Percentiles rank a stretch among this genome's conserved stretches.
Conservation (phyloP, 2,888 invertebrate genomes). For the Dione vanillae region DNA sequence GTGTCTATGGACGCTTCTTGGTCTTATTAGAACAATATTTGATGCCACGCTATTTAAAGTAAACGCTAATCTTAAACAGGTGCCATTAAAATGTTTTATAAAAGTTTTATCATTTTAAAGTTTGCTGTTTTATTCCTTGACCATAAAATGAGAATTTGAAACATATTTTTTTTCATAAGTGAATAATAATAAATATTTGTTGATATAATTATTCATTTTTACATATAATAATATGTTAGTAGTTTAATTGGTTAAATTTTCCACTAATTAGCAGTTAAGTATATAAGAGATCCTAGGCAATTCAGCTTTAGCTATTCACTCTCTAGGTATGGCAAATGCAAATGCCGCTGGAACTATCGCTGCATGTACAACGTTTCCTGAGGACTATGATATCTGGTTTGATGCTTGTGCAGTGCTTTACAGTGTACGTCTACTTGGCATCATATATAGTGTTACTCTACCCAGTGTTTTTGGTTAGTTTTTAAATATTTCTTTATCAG, state of each 20-base stretch:
- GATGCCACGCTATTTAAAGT: constrained; percentile 83
- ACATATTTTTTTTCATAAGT: too few species aligned
- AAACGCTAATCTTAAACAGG: constrained; percentile 81
- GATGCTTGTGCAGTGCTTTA: constrained; percentile 82
- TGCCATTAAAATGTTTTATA: constrained; percentile 45
- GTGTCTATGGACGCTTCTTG: constrained; percentile 79
- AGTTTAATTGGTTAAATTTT: too few species aligned
- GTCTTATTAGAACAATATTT: constrained; percentile 78
- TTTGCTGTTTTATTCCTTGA: too few species aligned
- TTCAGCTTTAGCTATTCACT: not conserved
- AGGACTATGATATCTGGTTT: constrained; percentile 80
- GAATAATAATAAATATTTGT: too few species aligned
- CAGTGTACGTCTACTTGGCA: constrained; percentile 82
- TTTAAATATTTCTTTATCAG: not conserved
- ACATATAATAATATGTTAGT: too few species aligned
- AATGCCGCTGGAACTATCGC: constrained; percentile 72
- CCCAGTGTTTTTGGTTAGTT: constrained; percentile 79
- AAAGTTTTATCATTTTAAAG: not conserved
- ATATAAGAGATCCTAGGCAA: not conserved
- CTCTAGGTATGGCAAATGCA: constrained; percentile 79
- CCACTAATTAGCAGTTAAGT: too few species aligned
- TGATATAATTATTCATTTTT: too few species aligned
- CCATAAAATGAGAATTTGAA: too few species aligned
- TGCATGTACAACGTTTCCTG: constrained; percentile 73
- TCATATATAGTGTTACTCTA: constrained; percentile 83